Evolutionary conservation across 2,113 vertebrate genomes (phyloP), one percentile per base, ranked within the genome.

Genomic region (Poeciliopsis prolifica): DNA sequence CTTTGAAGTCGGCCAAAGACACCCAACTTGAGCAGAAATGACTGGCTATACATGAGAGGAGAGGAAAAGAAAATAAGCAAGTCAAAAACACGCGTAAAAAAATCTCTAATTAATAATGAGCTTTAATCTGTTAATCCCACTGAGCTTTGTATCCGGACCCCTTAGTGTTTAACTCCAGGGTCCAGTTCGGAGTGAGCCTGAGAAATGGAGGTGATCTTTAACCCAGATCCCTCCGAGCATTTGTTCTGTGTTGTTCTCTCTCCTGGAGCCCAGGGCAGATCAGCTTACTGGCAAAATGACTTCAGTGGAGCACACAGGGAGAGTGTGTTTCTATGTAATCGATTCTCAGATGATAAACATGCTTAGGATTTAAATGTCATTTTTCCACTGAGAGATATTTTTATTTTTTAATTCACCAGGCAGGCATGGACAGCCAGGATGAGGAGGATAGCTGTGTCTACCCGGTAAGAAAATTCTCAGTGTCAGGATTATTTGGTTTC

Each of bases 381-480:
- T 48, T 48, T 19, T 48, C 44, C 44, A 48, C 5, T 48, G 44
- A 48, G 44, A 48, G 44, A 48, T 48, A 6, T 6, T 19, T 48
- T 48, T 48, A 58, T 58, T n/a, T 24, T 48, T 51, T 3, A 48
- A 63, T 63, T 22, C 29, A 44, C 62, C 83, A 93, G 93, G 44
- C 17, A 93, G 92, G 33, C 19, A 93, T 95, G 95, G 92, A 70
- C 14, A 89, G 89, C 10, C 86, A 79, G 6, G 71, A 83, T 44
- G 91, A 95, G 3, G 89, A 90, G 8, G 92, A 92, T 33, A 84
- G 1, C 77, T 92, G 94, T 69, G 84, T 92, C 11, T 83, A 86
- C 63, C 86, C 87, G 31, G 94, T 94, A 89, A 13, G 85, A 84
- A 2, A 5, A 40, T 51, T 6, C 35, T 48, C 14, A 19, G 5